Percentiles rank a stretch among this genome's conserved stretches.
Conservation (phyloP, 2,797 vertebrate species). For the Crenichthys baileyi region DNA sequence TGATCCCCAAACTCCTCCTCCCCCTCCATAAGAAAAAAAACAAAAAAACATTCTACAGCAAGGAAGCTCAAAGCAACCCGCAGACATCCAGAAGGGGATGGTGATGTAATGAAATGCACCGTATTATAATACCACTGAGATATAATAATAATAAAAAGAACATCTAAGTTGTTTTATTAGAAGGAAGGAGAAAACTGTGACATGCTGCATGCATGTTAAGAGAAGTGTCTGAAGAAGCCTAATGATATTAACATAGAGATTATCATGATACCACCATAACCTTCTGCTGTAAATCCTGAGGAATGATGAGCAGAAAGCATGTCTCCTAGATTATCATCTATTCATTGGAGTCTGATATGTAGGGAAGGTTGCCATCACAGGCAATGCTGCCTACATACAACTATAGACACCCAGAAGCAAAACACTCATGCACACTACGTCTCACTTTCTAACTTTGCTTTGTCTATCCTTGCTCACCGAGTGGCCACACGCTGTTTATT, state of each 20-base stretch:
- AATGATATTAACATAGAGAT: slow-evolving; percentile 49
- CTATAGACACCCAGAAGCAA: background rate
- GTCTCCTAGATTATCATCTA: slow-evolving; percentile 53
- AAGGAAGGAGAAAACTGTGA: slow-evolving; percentile 9
- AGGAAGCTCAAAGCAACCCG: background rate
- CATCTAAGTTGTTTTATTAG: slow-evolving; percentile 28
- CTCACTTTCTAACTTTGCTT: slow-evolving; percentile 8
- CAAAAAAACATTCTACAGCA: background rate
- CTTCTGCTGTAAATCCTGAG: slow-evolving; percentile 29
- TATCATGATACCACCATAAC: slow-evolving; percentile 41
- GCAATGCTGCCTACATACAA: slow-evolving; percentile 7
- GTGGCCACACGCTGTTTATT: slow-evolving; percentile 54
- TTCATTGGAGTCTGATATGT: slow-evolving; percentile 45
- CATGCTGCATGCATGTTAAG: slow-evolving; percentile 8
- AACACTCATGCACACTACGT: slow-evolving; percentile 5
- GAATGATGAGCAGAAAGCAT: slow-evolving; percentile 33
- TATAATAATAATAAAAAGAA: slow-evolving; percentile 25
- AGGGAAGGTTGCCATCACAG: slow-evolving; percentile 49
- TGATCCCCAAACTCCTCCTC: slow-evolving; percentile 7
- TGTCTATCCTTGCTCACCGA: slow-evolving; percentile 10
- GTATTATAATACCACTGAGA: slow-evolving; percentile 27
- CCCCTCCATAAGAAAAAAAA: background rate
- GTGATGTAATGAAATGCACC: slow-evolving; percentile 6
- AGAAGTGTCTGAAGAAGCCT: slow-evolving; percentile 1
- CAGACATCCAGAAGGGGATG: background rate